Base-by-base conservation (phyloP, 2,888 invertebrate genomes). In the Oscheius myriophilus region DNA sequence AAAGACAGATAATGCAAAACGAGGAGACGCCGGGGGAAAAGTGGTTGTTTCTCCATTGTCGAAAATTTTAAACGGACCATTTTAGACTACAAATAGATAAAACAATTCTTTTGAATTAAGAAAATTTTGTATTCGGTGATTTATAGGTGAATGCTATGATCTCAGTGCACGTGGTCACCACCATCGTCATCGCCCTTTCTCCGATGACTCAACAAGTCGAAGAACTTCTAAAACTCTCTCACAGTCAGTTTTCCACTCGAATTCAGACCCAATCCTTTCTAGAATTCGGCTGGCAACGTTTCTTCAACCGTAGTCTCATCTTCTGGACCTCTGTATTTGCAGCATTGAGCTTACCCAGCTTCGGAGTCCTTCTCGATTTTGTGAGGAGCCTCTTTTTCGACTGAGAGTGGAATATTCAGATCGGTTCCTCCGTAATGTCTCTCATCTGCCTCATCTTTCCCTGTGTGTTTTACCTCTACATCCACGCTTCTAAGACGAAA, bases 141-240 rank as follows among this genome's bases (percentile, higher is more conserved):
- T n/a, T n/a, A n/a, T 53, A 72, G 23, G 83, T 84, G 33, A 86
- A 85, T 66, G 61, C 83, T 42, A 80, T 84, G 76, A 86, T 86
- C 58, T 84, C 86, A 12, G 71, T 83, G 51, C 86, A 86, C 69
- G 86, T 85, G 55, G 72, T 85, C 54, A 75, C 83, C 18, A 82
- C 82, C 0, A 76, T 84, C 25, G 81, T 83, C 49, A 84, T 84
- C 45, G 75, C 79, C 21, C 73, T 84, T 59, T 85, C 83, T 25
- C 84, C 84, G 1, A 69, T 85, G 64, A 81, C 78, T 64, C 84
- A 84, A 67, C 84, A 84, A 65, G 68, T 85, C 54, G 84, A 84
- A 62, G 75, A 82, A 39, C 41, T 80, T 41, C 71, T 85, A 63
- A 71, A 75, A 25, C 67, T 81, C 23, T 79, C 82, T 0, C 83